A percentile compares a stretch with the other conserved stretches of the same genome.
Evolutionary conservation across 1,140 invertebrate genomes (phyloP).

Genomic region (Drosophila repletoides): DNA sequence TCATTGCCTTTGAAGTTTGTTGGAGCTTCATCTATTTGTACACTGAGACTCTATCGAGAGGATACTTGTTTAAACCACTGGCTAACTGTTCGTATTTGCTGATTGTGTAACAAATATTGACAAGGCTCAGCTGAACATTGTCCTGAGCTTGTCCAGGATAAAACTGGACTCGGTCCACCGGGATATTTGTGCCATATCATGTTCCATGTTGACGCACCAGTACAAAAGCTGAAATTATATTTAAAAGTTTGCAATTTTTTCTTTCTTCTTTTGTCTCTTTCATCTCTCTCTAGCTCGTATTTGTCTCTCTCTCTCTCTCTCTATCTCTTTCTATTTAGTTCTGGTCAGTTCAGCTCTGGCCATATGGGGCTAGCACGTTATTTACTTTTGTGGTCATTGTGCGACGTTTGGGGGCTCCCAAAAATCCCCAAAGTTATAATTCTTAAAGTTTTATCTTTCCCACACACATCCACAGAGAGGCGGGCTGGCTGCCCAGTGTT

Average conservation of each 20-base stretch:
- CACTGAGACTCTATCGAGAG: constrained; percentile 3
- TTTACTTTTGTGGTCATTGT: constrained; percentile 80
- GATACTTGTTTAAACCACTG: background rate
- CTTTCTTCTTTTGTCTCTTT: background rate
- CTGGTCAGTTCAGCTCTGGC: constrained; percentile 11
- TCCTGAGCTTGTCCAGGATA: background rate
- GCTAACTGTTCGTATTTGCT: constrained; percentile 58
- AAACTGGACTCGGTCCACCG: constrained; percentile 40
- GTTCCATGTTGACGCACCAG: constrained; percentile 76
- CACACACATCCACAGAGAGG: constrained; percentile 16
- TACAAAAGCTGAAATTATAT: constrained; percentile 78
- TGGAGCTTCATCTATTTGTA: constrained; percentile 34
- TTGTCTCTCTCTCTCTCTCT: constrained; percentile 14
- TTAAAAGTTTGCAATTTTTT: constrained; percentile 54
- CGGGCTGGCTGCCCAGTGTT: constrained; percentile 3
- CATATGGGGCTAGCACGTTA: constrained; percentile 44
- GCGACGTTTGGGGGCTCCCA: constrained; percentile 38
- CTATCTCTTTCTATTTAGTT: constrained; percentile 15
- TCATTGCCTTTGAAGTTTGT: no score
- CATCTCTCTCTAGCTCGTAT: background rate
- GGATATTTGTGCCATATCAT: constrained; percentile 69
- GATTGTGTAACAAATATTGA: constrained; percentile 78
- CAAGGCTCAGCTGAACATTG: constrained; percentile 35
- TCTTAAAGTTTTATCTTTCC: constrained; percentile 75
- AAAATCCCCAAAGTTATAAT: constrained; percentile 78